Conservation (phyloP, 2,797 vertebrate species). For the Forpus xanthops region DNA sequence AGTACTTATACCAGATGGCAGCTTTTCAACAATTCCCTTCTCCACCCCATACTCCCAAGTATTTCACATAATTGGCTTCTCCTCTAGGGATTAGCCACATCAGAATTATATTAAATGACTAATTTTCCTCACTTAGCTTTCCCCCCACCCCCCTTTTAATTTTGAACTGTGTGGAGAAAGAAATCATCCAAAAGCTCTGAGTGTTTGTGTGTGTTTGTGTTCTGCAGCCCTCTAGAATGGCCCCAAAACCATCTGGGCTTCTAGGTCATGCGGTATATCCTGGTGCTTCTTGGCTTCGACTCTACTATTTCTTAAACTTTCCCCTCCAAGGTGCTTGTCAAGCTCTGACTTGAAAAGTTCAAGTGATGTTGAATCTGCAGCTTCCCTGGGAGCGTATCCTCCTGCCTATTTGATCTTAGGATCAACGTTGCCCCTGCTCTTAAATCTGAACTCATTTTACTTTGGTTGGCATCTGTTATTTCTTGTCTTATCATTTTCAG, state of each 20-base stretch:
- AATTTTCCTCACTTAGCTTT: background rate
- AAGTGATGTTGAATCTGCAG: background rate
- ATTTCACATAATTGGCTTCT: constrained; percentile 14
- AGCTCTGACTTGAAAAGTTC: background rate
- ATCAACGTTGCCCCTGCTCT: background rate
- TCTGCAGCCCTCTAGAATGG: background rate
- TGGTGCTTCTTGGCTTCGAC: background rate
- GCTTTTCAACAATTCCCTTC: constrained; percentile 37
- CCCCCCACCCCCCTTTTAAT: background rate
- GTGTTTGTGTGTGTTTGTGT: background rate
- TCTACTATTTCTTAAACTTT: constrained; percentile 6
- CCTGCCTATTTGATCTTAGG: background rate
- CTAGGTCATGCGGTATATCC: background rate
- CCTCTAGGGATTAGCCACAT: background rate
- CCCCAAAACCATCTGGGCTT: background rate
- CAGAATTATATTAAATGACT: background rate
- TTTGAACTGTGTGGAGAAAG: background rate
- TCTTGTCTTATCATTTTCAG: constrained; percentile 43
- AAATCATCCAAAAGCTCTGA: background rate
- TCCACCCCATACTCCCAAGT: constrained; percentile 10
- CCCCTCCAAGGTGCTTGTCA: background rate
- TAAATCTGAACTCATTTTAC: background rate
- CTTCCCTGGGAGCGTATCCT: background rate
- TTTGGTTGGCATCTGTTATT: constrained; percentile 24
- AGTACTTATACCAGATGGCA: constrained; percentile 8